A percentile compares a stretch with the other conserved stretches of the same genome.
Evolutionary conservation across 2,888 invertebrate genomes (phyloP).

Genomic region (Agrotis puta): DNA sequence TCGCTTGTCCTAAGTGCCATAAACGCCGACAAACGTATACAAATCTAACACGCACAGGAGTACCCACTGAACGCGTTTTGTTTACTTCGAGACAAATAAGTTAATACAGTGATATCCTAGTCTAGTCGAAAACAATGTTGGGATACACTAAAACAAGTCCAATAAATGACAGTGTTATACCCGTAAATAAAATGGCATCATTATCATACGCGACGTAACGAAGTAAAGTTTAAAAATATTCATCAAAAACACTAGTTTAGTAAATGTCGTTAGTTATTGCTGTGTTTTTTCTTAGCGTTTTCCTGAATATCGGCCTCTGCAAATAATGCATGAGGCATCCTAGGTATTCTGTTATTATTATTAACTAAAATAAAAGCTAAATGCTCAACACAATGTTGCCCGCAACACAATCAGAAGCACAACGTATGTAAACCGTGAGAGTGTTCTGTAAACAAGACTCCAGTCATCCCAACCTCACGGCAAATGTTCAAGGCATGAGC

Average conservation of each 20-base stretch:
- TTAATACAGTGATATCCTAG: slow-evolving; percentile 22
- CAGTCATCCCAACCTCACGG: slow-evolving; percentile 33
- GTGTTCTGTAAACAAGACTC: slow-evolving; percentile 49
- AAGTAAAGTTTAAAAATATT: slow-evolving; percentile 59
- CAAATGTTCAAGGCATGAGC: slow-evolving; percentile 22
- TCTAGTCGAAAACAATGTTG: slow-evolving; percentile 23
- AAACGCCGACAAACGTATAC: not conserved
- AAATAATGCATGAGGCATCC: not conserved
- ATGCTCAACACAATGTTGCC: slow-evolving; percentile 20
- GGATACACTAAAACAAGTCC: slow-evolving; percentile 37
- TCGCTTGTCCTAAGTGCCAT: not conserved
- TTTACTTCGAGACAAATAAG: slow-evolving; percentile 3
- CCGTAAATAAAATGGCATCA: slow-evolving; percentile 62
- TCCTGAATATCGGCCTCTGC: not conserved
- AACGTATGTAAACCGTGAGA: slow-evolving; percentile 47
- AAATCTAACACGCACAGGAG: not conserved
- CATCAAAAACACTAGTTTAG: slow-evolving; percentile 51
- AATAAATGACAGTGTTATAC: slow-evolving; percentile 43
- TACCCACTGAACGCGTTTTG: not conserved
- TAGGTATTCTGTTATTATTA: slow-evolving; percentile 17
- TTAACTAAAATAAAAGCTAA: slow-evolving; percentile 24
- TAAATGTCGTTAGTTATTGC: slow-evolving; percentile 52
- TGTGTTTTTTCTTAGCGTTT: slow-evolving; percentile 17
- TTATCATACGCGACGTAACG: slow-evolving; percentile 52
- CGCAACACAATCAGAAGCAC: slow-evolving; percentile 33